Base-by-base conservation (phyloP, 64 coral and sea anemone genomes). In the Orbicella faveolata region DNA sequence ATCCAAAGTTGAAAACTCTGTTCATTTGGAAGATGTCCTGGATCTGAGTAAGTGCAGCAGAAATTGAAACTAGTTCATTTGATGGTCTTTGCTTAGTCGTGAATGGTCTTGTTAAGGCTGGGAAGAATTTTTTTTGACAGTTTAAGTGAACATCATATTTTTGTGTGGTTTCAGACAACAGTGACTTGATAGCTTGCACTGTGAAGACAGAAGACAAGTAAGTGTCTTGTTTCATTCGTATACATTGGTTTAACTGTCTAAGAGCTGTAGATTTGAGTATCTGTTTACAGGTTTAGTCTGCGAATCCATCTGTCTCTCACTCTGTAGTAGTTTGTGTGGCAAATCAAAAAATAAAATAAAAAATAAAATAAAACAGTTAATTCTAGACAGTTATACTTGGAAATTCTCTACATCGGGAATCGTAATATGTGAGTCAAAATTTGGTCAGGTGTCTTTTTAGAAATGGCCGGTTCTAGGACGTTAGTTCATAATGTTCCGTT, bases 1-100 rank as follows among this genome's bases (percentile, higher is more conserved):
- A 23, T 98, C 96, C 10, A 98, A 98, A 95, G 94, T 98, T 39
- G 96, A 98, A 89, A 88, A 98, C 80, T 98, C 96, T 18, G 96
- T 98, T 1, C 90, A 93, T 83, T 89, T 94, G 57, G 94, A 93
- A 74, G 96, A 98, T 30, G 96, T 98, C 66, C 88, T 98, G 20
- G 96, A 98, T 88, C 79, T 98, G 23, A 98, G 96, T 98, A 89
- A 95, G 96, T 95, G 44, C 54, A 75, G 55, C 11, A 44, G 41
- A 63, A 15, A 78, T 0, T 61, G 9, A 19, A 52, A 36, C 11
- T 33, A 25, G 55, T 52, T 55, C 20, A 78, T 52, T 52, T 75
- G 23, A 14, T 19, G 25, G 37, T 36, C 20, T 39, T 36, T 34
- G 9, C 12, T 1, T 0, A 59, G 55, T 14, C 55, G 55, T 59